Evolutionary conservation across 53 echinoderm and acorn worm genomes (phyloP).

Genomic region (Apostichopus leukothele): DNA sequence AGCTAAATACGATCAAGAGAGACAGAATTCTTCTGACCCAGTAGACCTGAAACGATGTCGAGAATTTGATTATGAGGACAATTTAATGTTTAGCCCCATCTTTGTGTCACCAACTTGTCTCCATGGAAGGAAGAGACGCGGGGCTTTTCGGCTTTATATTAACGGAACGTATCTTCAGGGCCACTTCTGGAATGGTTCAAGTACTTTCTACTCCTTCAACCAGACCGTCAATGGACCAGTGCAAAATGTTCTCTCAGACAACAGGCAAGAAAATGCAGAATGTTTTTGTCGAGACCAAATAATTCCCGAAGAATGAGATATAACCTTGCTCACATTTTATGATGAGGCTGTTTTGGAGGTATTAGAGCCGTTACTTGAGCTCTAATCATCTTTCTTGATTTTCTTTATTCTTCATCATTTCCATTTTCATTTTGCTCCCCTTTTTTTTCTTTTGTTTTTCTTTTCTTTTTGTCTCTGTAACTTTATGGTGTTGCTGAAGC

Average conservation of each 20-base stretch:
- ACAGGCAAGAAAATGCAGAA: background rate
- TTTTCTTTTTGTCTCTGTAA: background rate
- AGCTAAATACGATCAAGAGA: background rate
- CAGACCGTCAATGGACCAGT: background rate
- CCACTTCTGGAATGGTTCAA: slow-evolving; percentile 9
- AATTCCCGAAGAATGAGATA: background rate
- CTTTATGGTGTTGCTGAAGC: background rate
- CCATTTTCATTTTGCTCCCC: background rate
- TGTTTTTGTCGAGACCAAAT: background rate
- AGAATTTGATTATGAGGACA: slow-evolving; percentile 37
- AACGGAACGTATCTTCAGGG: slow-evolving; percentile 12
- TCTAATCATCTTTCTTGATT: background rate
- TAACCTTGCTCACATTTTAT: background rate
- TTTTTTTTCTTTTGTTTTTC: background rate
- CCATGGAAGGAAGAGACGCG: slow-evolving; percentile 11
- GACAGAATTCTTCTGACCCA: slow-evolving; percentile 28
- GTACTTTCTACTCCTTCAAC: too few species aligned
- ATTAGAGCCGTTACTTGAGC: background rate
- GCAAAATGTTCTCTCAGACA: background rate
- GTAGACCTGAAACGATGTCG: slow-evolving; percentile 20
- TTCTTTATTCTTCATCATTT: background rate
- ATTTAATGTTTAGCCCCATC: slow-evolving; percentile 4
- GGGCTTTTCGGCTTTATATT: background rate
- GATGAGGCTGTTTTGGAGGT: background rate
- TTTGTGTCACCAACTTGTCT: slow-evolving; percentile 26